Conservation (phyloP, 2,113 vertebrate genomes). For the Leptobrachium ailaonicum region DNA sequence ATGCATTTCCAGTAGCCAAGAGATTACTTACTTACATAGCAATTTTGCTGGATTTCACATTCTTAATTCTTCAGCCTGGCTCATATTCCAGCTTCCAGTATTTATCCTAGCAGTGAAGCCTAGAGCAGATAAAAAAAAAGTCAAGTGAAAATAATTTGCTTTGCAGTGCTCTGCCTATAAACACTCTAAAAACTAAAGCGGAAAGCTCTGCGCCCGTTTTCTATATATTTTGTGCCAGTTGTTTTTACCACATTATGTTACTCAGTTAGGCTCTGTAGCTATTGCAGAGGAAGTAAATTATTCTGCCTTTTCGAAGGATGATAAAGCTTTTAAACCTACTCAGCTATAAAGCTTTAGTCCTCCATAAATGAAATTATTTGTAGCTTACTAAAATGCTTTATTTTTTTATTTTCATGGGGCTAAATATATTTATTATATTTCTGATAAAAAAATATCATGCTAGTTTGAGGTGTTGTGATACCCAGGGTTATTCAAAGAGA, state of each 20-base stretch:
- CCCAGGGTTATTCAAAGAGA: no score
- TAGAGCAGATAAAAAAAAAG: constrained; percentile 20
- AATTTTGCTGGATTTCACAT: constrained; percentile 43
- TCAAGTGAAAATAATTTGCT: constrained; percentile 35
- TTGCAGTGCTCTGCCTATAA: neutral
- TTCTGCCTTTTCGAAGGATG: constrained; percentile 32
- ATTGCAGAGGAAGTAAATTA: constrained; percentile 35
- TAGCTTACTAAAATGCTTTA: neutral
- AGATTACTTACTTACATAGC: constrained; percentile 46
- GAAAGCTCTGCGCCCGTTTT: neutral
- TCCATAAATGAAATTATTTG: constrained; percentile 13
- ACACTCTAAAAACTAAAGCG: neutral
- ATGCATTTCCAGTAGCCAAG: constrained; percentile 35
- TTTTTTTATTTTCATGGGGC: neutral
- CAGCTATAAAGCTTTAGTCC: constrained; percentile 21
- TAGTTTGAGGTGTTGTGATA: no score
- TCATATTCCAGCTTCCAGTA: constrained; percentile 24
- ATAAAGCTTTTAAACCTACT: constrained; percentile 38
- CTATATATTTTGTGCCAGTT: neutral
- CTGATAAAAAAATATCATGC: no score
- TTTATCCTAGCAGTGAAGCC: constrained; percentile 23
- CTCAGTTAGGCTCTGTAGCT: constrained; percentile 7
- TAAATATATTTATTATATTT: no score
- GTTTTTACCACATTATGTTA: neutral
- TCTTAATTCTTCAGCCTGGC: constrained; percentile 35